Percentiles rank a stretch among this genome's conserved stretches.
Conservation (phyloP, 1,140 invertebrate genomes). For the Colletes latitarsis region DNA sequence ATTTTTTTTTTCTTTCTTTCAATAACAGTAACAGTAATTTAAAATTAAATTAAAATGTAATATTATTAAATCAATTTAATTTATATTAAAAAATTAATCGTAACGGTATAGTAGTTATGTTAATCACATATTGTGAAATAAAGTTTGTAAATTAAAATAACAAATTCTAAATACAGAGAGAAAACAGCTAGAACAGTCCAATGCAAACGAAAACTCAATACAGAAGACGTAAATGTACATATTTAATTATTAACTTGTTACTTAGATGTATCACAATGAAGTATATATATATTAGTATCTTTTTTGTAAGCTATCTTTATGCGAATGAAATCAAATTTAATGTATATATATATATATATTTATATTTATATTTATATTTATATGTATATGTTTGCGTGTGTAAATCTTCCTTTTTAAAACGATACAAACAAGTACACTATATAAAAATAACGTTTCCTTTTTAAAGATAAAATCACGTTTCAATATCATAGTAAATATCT, state of each 20-base stretch:
- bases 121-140: neutral
- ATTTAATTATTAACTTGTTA: neutral
- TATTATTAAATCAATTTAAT: neutral
- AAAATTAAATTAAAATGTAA: neutral
- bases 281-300: conserved; percentile 2
- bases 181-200: conserved; percentile 10
- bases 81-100: neutral
- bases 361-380: neutral
- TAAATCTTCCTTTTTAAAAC: conserved; percentile 10
- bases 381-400: neutral
- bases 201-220: conserved; percentile 32
- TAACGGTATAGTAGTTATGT: neutral
- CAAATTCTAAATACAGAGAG: neutral
- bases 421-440: conserved; percentile 26
- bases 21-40: neutral
- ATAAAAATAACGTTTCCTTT: conserved; percentile 37
- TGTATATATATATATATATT: neutral
- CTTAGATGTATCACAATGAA: conserved; percentile 20
- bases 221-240: neutral
- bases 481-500: conserved; percentile 6
- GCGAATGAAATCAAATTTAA: conserved; percentile 5
- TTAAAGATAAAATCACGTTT: conserved; percentile 28
- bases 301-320: neutral
- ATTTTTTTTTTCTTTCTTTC: neutral
- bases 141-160: neutral